Conservation (phyloP, 2,797 vertebrate species). For the Amniataba percoides region DNA sequence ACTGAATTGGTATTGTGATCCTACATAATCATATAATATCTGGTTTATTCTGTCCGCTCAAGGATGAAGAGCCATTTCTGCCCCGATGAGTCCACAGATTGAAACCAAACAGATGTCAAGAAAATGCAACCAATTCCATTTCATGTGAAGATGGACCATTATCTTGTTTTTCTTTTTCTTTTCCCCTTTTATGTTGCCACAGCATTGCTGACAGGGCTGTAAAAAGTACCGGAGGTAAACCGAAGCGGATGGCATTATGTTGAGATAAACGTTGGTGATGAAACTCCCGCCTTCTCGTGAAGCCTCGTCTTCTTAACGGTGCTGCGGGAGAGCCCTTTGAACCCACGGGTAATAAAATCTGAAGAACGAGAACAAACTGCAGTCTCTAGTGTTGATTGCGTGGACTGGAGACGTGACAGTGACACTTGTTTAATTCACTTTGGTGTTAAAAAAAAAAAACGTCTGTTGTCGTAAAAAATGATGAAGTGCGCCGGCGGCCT, state of each 20-base stretch:
- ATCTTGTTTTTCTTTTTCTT: constrained; percentile 17
- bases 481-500: constrained; percentile 22
- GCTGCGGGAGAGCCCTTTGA: constrained; percentile 22
- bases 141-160: constrained; percentile 56
- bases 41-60: constrained; percentile 66
- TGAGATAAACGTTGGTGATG: constrained; percentile 39
- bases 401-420: constrained; percentile 30
- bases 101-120: constrained; percentile 73
- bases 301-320: constrained; percentile 21
- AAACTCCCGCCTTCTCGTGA: constrained; percentile 28
- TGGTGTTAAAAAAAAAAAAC: constrained; percentile 32
- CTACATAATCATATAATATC: constrained; percentile 77
- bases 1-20: constrained; percentile 65
- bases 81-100: constrained; percentile 61
- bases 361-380: constrained; percentile 20
- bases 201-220: constrained; percentile 29
- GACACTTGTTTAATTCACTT: constrained; percentile 34
- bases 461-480: constrained; percentile 19
- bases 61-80: constrained; percentile 75
- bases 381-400: constrained; percentile 11
- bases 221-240: constrained; percentile 32
- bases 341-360: constrained; percentile 30
- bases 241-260: constrained; percentile 25
- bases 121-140: constrained; percentile 63
- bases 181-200: neutral